These are phyloP conservation scores for Chymomyza fuscimana DNA, from an alignment of 2,888 invertebrate species.

Conservation along the genomic window DNA sequence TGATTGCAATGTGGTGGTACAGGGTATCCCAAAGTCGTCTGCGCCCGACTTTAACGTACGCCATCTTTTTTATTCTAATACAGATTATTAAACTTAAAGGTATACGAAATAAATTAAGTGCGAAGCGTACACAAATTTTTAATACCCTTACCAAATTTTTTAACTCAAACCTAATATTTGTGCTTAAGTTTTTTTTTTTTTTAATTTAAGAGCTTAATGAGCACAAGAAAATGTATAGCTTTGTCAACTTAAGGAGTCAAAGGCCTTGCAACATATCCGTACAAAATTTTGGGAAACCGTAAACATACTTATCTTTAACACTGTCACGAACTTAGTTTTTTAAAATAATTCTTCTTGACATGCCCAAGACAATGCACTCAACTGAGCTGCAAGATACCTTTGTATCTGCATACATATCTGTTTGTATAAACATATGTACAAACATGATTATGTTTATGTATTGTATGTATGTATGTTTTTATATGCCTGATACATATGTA, in stretches of 20 bases:
- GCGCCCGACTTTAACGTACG: no score
- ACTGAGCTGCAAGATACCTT: not conserved
- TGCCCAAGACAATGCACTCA: not conserved
- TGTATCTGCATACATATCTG: not conserved
- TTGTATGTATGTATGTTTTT: not conserved
- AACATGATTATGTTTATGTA: conserved; percentile 1
- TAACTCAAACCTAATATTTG: no score
- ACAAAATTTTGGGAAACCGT: not conserved
- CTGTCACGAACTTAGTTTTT: not conserved
- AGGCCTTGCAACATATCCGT: not conserved
- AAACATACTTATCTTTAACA: not conserved
- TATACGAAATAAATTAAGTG: no score
- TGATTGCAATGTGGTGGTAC: no score
- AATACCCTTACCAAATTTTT: no score
- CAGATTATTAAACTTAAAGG: no score
- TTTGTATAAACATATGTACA: not conserved
- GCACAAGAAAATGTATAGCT: no score
- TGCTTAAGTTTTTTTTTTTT: no score
- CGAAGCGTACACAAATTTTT: no score
- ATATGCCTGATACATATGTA: conserved; percentile 11
- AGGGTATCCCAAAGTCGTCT: no score
- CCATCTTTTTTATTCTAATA: no score
- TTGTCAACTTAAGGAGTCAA: not conserved
- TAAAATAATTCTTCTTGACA: not conserved
- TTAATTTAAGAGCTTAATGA: no score